These are phyloP conservation scores for Samia ricini DNA, from an alignment of 1,140 invertebrate species.

Conservation along the genomic window DNA sequence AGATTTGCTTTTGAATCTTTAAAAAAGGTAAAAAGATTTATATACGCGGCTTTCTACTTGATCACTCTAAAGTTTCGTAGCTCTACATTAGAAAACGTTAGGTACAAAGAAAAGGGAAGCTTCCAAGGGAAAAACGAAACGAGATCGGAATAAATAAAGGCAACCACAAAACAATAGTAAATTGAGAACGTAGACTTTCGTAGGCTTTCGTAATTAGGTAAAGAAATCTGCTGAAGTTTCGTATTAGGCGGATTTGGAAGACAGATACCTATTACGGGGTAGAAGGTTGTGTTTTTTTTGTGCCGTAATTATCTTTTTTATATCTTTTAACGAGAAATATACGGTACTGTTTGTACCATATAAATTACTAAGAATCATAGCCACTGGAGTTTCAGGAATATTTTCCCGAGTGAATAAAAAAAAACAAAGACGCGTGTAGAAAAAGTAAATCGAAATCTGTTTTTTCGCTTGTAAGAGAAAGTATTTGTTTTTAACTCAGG, in stretches of 20 bases:
- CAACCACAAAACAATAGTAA: conserved; percentile 35
- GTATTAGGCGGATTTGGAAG: background rate
- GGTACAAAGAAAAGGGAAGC: conserved; percentile 19
- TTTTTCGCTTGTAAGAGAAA: too few species aligned
- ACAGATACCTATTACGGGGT: background rate
- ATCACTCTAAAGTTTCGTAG: conserved; percentile 31
- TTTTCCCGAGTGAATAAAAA: too few species aligned
- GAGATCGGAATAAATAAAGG: conserved; percentile 52
- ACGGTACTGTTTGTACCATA: too few species aligned
- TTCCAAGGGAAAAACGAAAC: conserved; percentile 28
- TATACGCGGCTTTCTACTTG: conserved; percentile 15
- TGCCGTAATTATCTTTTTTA: background rate
- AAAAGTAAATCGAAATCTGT: too few species aligned
- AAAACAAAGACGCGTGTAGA: too few species aligned
- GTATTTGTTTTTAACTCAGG: too few species aligned
- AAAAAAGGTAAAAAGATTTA: background rate
- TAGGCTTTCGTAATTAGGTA: conserved; percentile 11
- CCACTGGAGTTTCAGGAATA: too few species aligned
- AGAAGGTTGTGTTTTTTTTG: background rate
- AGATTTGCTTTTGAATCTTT: conserved; percentile 5
- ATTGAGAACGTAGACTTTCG: conserved; percentile 5
- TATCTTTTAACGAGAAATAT: too few species aligned
- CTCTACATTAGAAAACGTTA: conserved; percentile 8
- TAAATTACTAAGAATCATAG: too few species aligned
- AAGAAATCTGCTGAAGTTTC: conserved; percentile 10